Percentiles rank a stretch among this genome's conserved stretches.
Conservation (phyloP, 2,113 vertebrate species). For the Mustela nigripes region DNA sequence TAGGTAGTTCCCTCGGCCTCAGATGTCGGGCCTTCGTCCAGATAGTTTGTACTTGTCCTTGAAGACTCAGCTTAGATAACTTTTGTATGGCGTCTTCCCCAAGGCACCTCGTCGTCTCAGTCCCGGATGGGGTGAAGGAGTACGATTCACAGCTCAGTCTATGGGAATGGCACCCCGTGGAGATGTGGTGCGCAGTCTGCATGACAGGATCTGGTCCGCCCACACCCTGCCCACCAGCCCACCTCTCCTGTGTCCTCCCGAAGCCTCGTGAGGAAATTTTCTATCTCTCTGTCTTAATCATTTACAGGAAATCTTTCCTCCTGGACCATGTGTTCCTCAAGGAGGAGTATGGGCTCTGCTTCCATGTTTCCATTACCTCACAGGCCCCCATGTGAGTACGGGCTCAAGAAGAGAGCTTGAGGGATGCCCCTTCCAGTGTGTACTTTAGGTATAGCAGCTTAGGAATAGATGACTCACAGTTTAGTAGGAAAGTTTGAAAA, state of each 20-base stretch:
- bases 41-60: background rate
- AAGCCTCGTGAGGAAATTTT: background rate
- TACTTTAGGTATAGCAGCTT: background rate
- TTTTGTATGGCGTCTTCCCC: background rate
- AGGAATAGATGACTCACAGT: background rate
- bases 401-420: background rate
- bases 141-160: too few species aligned
- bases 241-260: background rate
- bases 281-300: background rate
- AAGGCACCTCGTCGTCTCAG: background rate
- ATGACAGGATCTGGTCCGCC: background rate
- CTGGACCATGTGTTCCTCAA: background rate
- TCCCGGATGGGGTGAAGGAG: accelerated
- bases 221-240: background rate
- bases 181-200: background rate
- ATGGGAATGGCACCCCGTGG: background rate
- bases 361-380: background rate
- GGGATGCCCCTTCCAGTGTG: background rate
- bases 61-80: background rate
- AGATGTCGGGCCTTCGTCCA: background rate
- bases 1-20: background rate
- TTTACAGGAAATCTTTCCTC: background rate
- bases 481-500: background rate
- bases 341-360: background rate
- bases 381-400: background rate